These are phyloP conservation scores for Bubo bubo DNA, from an alignment of 2,113 vertebrate genomes.

Conservation along the genomic window DNA sequence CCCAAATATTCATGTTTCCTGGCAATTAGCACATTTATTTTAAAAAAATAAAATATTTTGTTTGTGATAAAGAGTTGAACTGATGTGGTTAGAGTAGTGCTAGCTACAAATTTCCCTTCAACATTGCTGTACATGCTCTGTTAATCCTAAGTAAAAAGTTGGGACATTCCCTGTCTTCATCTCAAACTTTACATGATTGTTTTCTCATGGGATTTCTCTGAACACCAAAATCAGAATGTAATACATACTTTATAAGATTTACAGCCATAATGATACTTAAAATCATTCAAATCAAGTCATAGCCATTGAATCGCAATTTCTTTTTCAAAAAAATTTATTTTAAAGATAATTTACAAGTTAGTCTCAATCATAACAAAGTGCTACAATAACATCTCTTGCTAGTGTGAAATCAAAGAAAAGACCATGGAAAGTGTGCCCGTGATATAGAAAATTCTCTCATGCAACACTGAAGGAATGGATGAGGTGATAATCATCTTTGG, in stretches of 20 bases:
- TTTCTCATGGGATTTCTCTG: not conserved
- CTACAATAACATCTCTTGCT: not conserved
- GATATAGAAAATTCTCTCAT: slow-evolving; percentile 10
- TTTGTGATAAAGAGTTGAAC: not conserved
- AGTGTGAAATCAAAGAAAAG: not conserved
- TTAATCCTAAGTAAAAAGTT: not conserved
- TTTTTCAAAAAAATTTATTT: not conserved
- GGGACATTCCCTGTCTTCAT: not conserved
- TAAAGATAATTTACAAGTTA: not conserved
- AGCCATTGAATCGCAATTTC: not conserved
- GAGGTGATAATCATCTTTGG: slow-evolving; percentile 71
- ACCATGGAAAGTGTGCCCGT: not conserved
- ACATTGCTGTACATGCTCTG: not conserved
- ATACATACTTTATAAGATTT: not conserved
- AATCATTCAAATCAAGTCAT: not conserved
- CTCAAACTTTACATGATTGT: not conserved
- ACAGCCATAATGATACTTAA: not conserved
- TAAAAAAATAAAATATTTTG: not conserved
- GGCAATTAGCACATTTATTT: not conserved
- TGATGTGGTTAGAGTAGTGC: not conserved
- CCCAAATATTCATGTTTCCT: not conserved
- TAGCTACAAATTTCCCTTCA: not conserved
- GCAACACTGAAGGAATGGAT: not conserved
- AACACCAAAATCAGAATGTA: not conserved
- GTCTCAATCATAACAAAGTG: not conserved